phyloP scores from a whole-genome alignment of 1,140 invertebrate genomes.

The Sycobia sp. region DNA sequence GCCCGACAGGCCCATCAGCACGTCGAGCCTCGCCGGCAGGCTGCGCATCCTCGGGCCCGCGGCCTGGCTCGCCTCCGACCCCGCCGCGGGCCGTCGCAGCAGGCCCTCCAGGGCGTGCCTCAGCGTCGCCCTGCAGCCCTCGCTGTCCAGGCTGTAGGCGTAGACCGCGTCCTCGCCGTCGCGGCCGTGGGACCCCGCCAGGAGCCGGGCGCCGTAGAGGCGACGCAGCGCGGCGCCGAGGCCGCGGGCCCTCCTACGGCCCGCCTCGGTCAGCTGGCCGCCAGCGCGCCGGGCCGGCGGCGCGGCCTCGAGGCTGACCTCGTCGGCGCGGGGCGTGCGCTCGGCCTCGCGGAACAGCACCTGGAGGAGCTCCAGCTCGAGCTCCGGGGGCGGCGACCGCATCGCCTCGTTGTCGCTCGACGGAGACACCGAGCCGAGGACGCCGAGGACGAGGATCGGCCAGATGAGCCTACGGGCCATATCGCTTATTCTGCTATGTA shows the following conservation, averaged over 20 bases:
- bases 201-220: not conserved
- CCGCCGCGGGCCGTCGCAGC: not conserved
- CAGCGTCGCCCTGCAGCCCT: not conserved
- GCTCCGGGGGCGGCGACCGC: too few species aligned
- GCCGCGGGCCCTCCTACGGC: not conserved
- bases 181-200: not conserved
- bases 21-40: not conserved
- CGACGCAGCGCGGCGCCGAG: not conserved
- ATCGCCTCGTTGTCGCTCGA: not conserved
- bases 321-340: not conserved
- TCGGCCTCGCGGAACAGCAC: slow-evolving; percentile 17
- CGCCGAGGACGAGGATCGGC: not conserved
- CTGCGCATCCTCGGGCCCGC: too few species aligned
- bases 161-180: too few species aligned
- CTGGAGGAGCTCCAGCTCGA: slow-evolving; percentile 20
- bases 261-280: slow-evolving; percentile 4
- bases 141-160: not conserved
- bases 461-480: too few species aligned
- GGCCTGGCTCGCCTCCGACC: not conserved
- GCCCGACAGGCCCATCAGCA: not conserved
- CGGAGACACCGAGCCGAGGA: too few species aligned
- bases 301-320: not conserved
- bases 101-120: not conserved
- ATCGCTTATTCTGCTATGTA: too few species aligned
- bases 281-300: not conserved